phyloP scores from a whole-genome alignment of 2,797 vertebrate genomes.

The Muscicapa comitata region DNA sequence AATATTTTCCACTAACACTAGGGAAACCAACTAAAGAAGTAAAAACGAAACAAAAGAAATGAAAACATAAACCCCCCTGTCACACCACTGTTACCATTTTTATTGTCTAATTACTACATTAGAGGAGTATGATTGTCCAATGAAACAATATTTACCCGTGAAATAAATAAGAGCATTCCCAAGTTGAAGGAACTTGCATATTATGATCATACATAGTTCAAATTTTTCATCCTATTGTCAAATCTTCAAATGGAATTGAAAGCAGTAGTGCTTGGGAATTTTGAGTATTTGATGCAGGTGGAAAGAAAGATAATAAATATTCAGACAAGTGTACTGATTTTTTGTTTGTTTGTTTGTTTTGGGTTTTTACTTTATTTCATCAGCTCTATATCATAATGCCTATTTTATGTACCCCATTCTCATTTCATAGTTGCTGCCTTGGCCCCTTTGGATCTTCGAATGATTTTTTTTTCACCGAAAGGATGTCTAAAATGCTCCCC shows the following conservation, averaged over 20 bases:
- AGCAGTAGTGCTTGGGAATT: not conserved
- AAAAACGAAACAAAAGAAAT: not conserved
- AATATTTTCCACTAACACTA: not conserved
- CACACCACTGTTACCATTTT: not conserved
- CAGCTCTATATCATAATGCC: not conserved
- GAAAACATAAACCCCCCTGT: fast-evolving
- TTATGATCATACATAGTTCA: not conserved
- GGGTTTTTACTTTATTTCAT: not conserved
- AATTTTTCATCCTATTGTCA: not conserved
- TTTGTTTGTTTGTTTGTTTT: not conserved
- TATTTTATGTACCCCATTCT: not conserved
- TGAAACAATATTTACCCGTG: not conserved
- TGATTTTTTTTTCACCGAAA: fast-evolving
- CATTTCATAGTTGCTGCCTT: not conserved
- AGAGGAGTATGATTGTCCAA: not conserved
- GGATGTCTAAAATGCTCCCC: not conserved
- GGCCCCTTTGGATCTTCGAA: not conserved
- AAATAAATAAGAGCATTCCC: not conserved
- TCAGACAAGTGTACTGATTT: not conserved
- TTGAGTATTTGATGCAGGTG: not conserved
- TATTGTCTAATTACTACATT: not conserved
- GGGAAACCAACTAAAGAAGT: not conserved
- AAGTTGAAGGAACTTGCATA: not conserved
- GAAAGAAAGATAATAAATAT: not conserved
- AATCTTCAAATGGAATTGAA: not conserved